Base-by-base conservation (phyloP, 1,140 invertebrate genomes). In the Sesamia nonagrioides region DNA sequence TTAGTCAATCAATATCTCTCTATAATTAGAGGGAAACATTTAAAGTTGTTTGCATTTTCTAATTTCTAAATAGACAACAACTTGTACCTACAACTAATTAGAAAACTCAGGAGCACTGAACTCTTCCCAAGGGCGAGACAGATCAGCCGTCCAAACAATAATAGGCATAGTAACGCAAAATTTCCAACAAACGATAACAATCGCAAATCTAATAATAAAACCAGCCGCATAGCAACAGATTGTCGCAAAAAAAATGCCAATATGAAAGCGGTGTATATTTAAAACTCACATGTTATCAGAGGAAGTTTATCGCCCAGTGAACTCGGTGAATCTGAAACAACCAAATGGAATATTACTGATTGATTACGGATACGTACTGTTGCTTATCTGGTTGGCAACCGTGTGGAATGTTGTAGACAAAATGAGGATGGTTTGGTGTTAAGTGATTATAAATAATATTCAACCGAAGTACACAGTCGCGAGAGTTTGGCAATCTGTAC, bases 281-380 rank as follows among this genome's bases (percentile, higher is more conserved):
- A 42, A 42, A 84, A 91, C 88, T 89, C 78, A 90, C 88, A 73
- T 80, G 82, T 86, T 89, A 88, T 87, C 86, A 75, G 0, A 71
- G 11, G 48, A 60, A 72, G 79, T 73, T 84, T 89, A 91, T 91
- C 88, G 89, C 84, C 81, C 81, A 81, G 80, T 89, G 86, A 91
- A 90, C 89, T 80, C 83, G 69, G 52, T 48, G 82, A 79, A 89
- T 79, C 88, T 91, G 89, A 77, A 89, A 91, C 84, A 89, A 88
- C 75, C 76, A 79, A 58, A 86, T 52, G 79, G 71, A 86, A 88
- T 84, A 80, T 88, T 87, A 90, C 74, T 74, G 77, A 86, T 82
- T 77, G 75, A 84, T 86, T 83, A 78, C 45, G 80, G 50, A 58
- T 58, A 58, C 35, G 56, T 56, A 63, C 27, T 4, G 4, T 18